These are phyloP conservation scores for Meghimatium bilineatum DNA, from an alignment of 2,888 invertebrate genomes.

Conservation along the genomic window DNA sequence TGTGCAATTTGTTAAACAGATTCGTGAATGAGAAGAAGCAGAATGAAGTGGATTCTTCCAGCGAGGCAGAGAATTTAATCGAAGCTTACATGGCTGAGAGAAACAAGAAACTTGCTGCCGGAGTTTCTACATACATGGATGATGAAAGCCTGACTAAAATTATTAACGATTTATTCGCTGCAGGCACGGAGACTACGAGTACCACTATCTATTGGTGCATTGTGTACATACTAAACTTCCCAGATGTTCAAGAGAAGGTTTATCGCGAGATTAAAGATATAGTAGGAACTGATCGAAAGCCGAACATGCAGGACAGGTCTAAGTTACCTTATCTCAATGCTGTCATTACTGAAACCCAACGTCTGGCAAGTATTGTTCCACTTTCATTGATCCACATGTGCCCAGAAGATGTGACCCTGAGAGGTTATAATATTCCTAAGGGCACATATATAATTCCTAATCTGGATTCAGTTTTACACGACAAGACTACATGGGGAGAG, in stretches of 20 bases:
- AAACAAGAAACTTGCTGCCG: neutral
- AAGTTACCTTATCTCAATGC: constrained; percentile 13
- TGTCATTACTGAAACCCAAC: constrained; percentile 10
- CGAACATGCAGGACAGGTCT: constrained; percentile 12
- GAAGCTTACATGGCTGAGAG: neutral
- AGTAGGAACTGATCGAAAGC: neutral
- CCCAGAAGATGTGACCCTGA: neutral
- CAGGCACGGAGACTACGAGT: neutral
- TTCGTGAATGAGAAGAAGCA: neutral
- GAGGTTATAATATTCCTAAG: neutral
- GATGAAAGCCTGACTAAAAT: neutral
- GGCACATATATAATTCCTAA: neutral
- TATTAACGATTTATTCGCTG: neutral
- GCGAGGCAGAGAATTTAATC: constrained; percentile 1
- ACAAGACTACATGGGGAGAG: constrained; percentile 14
- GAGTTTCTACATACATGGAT: constrained; percentile 9
- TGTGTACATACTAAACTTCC: neutral
- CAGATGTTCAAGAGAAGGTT: neutral
- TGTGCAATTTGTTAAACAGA: neutral
- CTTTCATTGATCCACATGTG: constrained; percentile 8
- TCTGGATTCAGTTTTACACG: constrained; percentile 15
- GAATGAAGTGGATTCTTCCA: neutral
- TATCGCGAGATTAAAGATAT: neutral
- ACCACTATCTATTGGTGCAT: constrained; percentile 3
- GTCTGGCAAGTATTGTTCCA: constrained; percentile 1